phyloP scores from a whole-genome alignment of 2,797 vertebrate genomes.

The Xerus rutilus region DNA sequence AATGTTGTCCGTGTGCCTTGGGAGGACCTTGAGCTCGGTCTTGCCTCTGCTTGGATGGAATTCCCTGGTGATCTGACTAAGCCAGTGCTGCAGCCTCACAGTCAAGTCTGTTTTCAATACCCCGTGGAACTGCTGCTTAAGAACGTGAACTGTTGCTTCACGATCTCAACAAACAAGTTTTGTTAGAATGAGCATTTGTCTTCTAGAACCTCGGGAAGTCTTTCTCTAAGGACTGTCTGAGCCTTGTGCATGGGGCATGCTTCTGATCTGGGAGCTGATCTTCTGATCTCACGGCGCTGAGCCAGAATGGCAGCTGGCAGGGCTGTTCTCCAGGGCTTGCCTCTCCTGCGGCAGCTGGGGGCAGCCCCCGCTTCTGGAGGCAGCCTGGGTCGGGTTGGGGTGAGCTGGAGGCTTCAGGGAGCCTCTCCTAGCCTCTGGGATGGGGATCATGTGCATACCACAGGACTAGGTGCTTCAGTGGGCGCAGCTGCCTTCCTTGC shows the following conservation, averaged over 20 bases:
- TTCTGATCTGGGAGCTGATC: not conserved
- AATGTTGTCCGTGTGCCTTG: not conserved
- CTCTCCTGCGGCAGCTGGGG: too few species aligned
- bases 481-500: too few species aligned
- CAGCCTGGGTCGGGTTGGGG: not conserved
- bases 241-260: not conserved
- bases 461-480: too few species aligned
- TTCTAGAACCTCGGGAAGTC: not conserved
- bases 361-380: not conserved
- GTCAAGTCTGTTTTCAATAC: not conserved
- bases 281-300: too few species aligned
- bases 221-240: not conserved
- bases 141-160: not conserved
- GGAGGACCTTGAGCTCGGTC: not conserved
- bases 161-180: not conserved
- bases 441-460: too few species aligned
- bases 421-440: too few species aligned
- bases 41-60: not conserved
- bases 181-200: not conserved
- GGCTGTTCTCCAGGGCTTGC: too few species aligned
- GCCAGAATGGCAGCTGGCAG: too few species aligned
- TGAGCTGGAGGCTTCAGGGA: too few species aligned
- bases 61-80: not conserved
- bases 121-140: not conserved
- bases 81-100: not conserved